A percentile compares a stretch with the other conserved stretches of the same genome.
Conservation (phyloP, 2,113 vertebrate species). For the Jacana jacana region DNA sequence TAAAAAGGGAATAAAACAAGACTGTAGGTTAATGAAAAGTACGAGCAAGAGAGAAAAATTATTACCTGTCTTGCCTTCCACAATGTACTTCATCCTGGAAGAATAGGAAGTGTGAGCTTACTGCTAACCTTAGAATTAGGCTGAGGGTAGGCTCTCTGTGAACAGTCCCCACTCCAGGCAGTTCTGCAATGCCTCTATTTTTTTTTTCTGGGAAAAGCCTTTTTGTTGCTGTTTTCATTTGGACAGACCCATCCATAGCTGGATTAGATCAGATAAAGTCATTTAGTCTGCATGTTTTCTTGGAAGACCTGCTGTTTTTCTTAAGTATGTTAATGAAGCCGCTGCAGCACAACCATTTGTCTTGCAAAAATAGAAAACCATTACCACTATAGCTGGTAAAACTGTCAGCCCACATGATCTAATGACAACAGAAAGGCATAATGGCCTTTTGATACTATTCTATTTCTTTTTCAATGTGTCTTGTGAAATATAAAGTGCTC, state of each 20-base stretch:
- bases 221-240: not conserved
- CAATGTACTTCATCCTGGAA: not conserved
- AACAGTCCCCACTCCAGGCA: not conserved
- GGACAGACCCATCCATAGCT: not conserved
- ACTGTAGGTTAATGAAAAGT: not conserved
- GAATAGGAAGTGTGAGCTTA: not conserved
- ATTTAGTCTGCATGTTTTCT: not conserved
- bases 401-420: not conserved
- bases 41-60: not conserved
- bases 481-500: not conserved
- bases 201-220: not conserved
- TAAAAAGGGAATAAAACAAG: not conserved
- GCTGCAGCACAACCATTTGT: not conserved
- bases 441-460: not conserved
- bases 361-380: not conserved
- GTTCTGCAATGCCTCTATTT: not conserved
- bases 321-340: not conserved
- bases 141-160: not conserved
- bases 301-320: not conserved
- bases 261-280: not conserved
- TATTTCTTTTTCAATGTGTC: not conserved
- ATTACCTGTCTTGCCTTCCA: not conserved
- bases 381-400: not conserved
- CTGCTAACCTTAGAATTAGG: not conserved
- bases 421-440: not conserved